These are phyloP conservation scores for Drosophila ironensis DNA, from an alignment of 1,140 invertebrate genomes.

Conservation along the genomic window DNA sequence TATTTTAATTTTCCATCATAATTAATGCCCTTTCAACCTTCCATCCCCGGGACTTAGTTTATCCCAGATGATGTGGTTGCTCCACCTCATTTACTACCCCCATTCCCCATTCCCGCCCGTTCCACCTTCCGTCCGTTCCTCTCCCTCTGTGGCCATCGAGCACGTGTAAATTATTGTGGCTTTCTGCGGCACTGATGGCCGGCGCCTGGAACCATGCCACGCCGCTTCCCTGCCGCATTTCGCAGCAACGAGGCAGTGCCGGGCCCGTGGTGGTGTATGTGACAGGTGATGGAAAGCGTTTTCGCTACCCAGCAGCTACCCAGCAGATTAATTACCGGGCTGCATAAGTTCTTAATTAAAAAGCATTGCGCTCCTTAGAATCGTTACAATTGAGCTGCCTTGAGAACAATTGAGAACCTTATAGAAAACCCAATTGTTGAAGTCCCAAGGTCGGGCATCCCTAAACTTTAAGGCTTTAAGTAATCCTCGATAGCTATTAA, in stretches of 20 bases:
- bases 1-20: slow-evolving; percentile 48
- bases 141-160: slow-evolving; percentile 11
- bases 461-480: too few species aligned
- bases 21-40: slow-evolving; percentile 43
- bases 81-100: neutral
- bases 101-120: neutral
- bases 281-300: slow-evolving; percentile 2
- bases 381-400: too few species aligned
- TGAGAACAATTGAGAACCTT: too few species aligned
- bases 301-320: neutral
- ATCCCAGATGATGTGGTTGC: slow-evolving; percentile 38
- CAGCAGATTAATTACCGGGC: neutral
- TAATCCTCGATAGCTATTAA: neutral
- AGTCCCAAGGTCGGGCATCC: too few species aligned
- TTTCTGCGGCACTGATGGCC: slow-evolving; percentile 35
- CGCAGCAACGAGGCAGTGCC: neutral
- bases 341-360: too few species aligned
- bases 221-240: slow-evolving; percentile 20
- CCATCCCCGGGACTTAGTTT: slow-evolving; percentile 22
- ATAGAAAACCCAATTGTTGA: too few species aligned
- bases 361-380: too few species aligned
- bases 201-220: slow-evolving; percentile 43
- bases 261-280: neutral
- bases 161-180: slow-evolving; percentile 71
- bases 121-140: too few species aligned